Percentiles rank a stretch among this genome's conserved stretches.
These are phyloP conservation scores for Leptinotarsa peninsularis DNA, from an alignment of 2,888 invertebrate species.

Conservation along the genomic window DNA sequence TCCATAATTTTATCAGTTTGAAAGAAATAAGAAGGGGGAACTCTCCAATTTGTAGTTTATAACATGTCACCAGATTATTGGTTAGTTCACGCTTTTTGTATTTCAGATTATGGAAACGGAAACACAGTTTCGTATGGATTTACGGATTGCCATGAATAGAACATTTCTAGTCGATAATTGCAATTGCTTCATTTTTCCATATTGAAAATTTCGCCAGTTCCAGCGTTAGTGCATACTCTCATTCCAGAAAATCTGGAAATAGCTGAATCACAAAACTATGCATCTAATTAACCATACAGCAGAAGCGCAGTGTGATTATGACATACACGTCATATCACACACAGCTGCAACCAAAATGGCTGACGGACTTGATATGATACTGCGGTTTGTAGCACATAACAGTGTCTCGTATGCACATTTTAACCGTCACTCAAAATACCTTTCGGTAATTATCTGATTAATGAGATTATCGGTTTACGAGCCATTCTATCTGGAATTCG, in stretches of 20 bases:
- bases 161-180: no score
- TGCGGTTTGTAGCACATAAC: constrained; percentile 51
- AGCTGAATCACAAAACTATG: constrained; percentile 6
- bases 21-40: no score
- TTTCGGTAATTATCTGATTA: constrained; percentile 58
- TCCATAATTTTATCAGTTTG: no score
- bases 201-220: no score
- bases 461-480: constrained; percentile 54
- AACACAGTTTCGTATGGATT: no score
- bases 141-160: no score
- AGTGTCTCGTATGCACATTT: constrained; percentile 49
- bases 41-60: no score
- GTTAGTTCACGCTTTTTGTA: no score
- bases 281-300: background rate
- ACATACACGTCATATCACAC: constrained; percentile 38
- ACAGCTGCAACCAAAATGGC: constrained; percentile 42
- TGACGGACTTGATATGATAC: constrained; percentile 44
- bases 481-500: background rate
- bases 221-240: no score
- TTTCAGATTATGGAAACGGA: no score
- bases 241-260: background rate
- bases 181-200: no score
- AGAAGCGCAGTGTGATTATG: constrained; percentile 29
- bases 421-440: constrained; percentile 59
- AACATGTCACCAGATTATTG: no score